Conservation (phyloP, 2,797 vertebrate species). For the Syngnathus acus region DNA sequence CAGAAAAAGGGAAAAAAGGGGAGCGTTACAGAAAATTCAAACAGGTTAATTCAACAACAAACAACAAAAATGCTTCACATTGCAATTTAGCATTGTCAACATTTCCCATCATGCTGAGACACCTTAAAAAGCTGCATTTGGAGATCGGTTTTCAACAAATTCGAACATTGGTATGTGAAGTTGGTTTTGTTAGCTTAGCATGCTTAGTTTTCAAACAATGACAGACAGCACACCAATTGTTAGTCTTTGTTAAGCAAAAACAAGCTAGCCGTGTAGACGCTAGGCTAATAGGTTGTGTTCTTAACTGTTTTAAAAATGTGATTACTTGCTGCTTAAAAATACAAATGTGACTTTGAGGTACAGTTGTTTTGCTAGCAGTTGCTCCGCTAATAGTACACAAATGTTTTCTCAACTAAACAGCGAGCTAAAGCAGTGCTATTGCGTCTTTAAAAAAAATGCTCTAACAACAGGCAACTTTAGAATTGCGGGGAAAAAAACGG, state of each 20-base stretch:
- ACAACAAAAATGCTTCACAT: slow-evolving; percentile 35
- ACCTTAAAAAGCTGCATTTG: neutral
- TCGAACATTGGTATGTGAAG: neutral
- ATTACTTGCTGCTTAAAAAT: too few relatives aligned
- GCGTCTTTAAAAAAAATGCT: too few relatives aligned
- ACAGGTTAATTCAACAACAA: slow-evolving; percentile 65
- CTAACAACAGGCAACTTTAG: too few relatives aligned
- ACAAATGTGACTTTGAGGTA: too few relatives aligned
- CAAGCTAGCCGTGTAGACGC: neutral
- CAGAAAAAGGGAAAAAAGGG: slow-evolving; percentile 60
- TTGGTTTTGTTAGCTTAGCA: neutral
- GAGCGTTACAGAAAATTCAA: slow-evolving; percentile 68
- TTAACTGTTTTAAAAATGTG: too few relatives aligned
- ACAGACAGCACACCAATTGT: neutral
- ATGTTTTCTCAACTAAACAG: neutral
- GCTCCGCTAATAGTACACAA: neutral
- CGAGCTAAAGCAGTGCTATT: neutral
- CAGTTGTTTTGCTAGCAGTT: too few relatives aligned
- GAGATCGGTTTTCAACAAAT: neutral
- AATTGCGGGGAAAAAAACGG: neutral
- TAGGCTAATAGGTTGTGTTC: neutral
- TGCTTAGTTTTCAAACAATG: neutral
- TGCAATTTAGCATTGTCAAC: slow-evolving; percentile 52
- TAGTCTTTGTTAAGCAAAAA: neutral
- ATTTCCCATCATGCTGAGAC: slow-evolving; percentile 19